Conservation (phyloP, 2,888 invertebrate species). For the Cephus nigrinus region DNA sequence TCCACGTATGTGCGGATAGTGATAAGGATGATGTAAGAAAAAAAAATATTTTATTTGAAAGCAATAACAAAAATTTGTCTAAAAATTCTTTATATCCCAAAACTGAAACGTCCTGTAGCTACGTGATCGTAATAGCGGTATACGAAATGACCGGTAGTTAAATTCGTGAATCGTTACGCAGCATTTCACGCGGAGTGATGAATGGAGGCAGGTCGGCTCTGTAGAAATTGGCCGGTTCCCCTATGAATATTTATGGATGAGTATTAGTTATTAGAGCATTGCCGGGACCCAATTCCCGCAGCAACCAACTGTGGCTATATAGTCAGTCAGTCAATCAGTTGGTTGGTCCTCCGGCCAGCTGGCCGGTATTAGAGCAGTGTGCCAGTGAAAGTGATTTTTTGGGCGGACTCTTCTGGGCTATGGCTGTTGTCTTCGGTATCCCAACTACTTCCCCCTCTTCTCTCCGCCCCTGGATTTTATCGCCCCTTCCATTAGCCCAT, state of each 20-base stretch:
- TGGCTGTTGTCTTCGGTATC: neutral
- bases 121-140: too few relatives aligned
- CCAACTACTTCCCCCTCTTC: neutral
- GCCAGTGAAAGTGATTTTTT: constrained; percentile 10
- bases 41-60: neutral
- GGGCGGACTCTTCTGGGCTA: constrained; percentile 2
- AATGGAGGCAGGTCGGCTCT: neutral
- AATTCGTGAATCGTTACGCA: constrained; percentile 8
- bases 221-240: neutral
- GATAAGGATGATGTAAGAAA: neutral
- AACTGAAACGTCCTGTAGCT: too few relatives aligned
- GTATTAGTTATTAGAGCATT: constrained; percentile 2
- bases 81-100: neutral
- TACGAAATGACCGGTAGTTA: constrained; percentile 2
- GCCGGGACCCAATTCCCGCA: neutral
- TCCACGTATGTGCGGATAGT: too few relatives aligned
- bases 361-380: neutral
- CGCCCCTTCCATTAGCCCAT: too few relatives aligned
- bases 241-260: constrained; percentile 10
- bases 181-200: constrained; percentile 7
- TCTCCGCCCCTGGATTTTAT: too few relatives aligned
- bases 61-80: neutral
- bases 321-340: too few relatives aligned
- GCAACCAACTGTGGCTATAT: too few relatives aligned
- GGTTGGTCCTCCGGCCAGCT: too few relatives aligned